Conservation (phyloP, 2,888 invertebrate genomes). For the Falcaria lacertinaria region DNA sequence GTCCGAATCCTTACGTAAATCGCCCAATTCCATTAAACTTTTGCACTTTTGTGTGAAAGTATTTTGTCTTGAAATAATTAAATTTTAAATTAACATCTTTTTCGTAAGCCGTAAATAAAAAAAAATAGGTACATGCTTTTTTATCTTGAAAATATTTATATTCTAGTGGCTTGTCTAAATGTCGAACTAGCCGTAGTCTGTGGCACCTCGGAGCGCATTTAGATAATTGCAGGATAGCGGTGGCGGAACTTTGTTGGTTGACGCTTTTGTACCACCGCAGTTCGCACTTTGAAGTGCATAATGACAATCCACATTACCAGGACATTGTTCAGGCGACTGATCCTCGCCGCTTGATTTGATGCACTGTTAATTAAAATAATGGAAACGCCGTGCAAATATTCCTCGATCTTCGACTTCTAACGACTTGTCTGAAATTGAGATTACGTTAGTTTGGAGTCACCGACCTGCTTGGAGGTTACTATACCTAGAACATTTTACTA, state of each 20-base stretch:
- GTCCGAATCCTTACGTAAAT: no score
- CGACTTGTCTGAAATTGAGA: no score
- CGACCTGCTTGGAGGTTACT: no score
- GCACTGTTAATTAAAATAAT: slow-evolving; percentile 43
- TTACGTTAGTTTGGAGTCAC: no score
- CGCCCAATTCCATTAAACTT: no score
- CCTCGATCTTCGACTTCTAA: no score
- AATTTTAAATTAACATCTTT: no score
- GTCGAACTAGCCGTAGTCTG: slow-evolving; percentile 15
- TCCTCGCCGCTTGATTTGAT: slow-evolving; percentile 25
- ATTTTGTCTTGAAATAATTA: no score
- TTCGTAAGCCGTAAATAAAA: no score
- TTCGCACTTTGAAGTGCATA: slow-evolving; percentile 60
- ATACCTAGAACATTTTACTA: no score
- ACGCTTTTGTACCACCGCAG: slow-evolving; percentile 49
- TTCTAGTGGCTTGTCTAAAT: not conserved
- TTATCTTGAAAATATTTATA: not conserved
- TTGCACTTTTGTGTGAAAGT: no score
- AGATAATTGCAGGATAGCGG: slow-evolving; percentile 70
- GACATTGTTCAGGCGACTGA: slow-evolving; percentile 40
- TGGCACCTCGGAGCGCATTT: slow-evolving; percentile 57
- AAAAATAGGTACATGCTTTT: no score
- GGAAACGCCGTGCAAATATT: slow-evolving; percentile 16
- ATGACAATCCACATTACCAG: slow-evolving; percentile 45
- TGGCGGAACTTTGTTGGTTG: slow-evolving; percentile 54